These are phyloP conservation scores for Glaucomys volans DNA, from an alignment of 2,113 vertebrate species.

Conservation along the genomic window DNA sequence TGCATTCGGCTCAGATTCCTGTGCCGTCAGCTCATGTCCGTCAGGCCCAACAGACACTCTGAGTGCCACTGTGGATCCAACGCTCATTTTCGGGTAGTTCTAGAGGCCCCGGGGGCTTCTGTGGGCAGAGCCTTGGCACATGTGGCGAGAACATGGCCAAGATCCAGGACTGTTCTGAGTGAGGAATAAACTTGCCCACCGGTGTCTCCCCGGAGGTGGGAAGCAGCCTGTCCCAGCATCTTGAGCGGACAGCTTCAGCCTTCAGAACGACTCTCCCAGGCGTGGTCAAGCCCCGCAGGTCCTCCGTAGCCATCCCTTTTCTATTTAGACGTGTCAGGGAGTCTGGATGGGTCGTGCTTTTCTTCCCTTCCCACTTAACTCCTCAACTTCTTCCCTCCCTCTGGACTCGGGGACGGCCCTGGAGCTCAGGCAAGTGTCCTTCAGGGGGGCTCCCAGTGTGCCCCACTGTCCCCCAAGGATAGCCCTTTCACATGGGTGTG, in stretches of 20 bases:
- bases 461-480: accelerated
- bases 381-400: neutral
- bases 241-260: neutral
- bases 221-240: neutral
- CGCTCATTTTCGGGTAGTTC: neutral
- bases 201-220: neutral
- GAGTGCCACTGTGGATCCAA: neutral
- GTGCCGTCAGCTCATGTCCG: too few species aligned
- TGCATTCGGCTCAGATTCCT: neutral
- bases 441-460: neutral
- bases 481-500: neutral
- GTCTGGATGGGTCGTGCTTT: neutral
- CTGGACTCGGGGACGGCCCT: neutral
- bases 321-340: neutral
- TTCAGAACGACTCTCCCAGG: neutral
- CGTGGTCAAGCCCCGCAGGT: neutral
- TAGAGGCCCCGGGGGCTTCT: neutral
- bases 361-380: neutral
- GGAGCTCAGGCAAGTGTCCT: neutral
- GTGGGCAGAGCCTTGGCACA: neutral
- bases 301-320: neutral
- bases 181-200: neutral
- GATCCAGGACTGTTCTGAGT: neutral
- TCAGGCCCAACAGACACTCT: too few species aligned
- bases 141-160: neutral